Conservation (phyloP, 2,888 invertebrate species). For the Cataglyphis cursor region DNA sequence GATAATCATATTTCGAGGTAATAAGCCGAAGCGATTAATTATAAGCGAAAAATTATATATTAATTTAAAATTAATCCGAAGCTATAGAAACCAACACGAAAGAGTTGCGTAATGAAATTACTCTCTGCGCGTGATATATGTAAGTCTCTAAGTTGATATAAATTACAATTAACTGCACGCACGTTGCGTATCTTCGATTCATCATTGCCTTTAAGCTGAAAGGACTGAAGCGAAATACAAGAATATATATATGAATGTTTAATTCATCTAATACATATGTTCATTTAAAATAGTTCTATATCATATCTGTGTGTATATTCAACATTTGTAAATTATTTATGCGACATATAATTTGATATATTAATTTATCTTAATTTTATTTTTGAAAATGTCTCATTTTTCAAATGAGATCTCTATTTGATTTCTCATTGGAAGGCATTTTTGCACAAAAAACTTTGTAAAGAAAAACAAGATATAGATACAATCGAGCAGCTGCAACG, state of each 20-base stretch:
- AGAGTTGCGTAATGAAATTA: slow-evolving; percentile 59
- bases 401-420: background rate
- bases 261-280: background rate
- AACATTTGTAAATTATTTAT: background rate
- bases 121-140: slow-evolving; percentile 49
- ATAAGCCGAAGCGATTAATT: slow-evolving; percentile 59
- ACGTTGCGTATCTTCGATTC: slow-evolving; percentile 72
- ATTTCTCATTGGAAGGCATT: background rate
- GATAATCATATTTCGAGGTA: background rate
- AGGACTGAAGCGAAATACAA: background rate
- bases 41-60: slow-evolving; percentile 16
- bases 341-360: background rate
- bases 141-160: slow-evolving; percentile 70
- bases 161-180: slow-evolving; percentile 79
- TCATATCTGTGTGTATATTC: background rate
- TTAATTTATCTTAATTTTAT: background rate
- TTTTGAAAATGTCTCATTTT: background rate
- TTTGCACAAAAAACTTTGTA: background rate
- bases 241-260: background rate
- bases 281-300: background rate
- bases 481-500: background rate
- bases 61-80: slow-evolving; percentile 61
- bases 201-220: slow-evolving; percentile 70
- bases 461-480: background rate
- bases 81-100: slow-evolving; percentile 58